Base-by-base conservation (phyloP, 2,113 vertebrate genomes). In the Guaruba guarouba region DNA sequence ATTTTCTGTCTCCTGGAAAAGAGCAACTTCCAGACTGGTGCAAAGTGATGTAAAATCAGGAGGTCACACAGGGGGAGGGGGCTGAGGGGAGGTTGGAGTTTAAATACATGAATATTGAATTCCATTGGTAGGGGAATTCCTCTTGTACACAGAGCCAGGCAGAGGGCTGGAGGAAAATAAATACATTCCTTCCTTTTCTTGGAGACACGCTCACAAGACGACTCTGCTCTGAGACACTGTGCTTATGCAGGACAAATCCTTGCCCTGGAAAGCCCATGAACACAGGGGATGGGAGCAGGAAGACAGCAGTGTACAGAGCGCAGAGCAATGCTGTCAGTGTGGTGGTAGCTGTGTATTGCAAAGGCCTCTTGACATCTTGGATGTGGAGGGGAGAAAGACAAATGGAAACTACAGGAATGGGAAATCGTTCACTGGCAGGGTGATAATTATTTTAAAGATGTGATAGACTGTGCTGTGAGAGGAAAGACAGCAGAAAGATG, bases 241-340 rank as follows among this genome's bases (percentile, higher is more conserved):
- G 6, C 44, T 46, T n/a, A 69, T 2, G 25, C 43, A 63, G 63
- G 70, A 37, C 14, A 28, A 75, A 80, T 46, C 27, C 39, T 73
- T n/a, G 15, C 19, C 39, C 29, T 29, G 35, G 29, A 35, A 41
- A 74, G 37, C 24, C 48, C 19, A 11, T 1, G 41, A 62, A 46
- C 5, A 7, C 49, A 64, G 49, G 31, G 33, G 35, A 49, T 0
- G 0, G 29, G 55, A 81, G 25, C 54, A 43, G 1, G 1, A 46
- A 67, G 51, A 44, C 24, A 29, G 11, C 0, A 1, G 49, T 6
- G 5, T n/a, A 8, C 7, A 46, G 71, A 78, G 33, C 0, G 0
- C 39, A 35, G 11, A 10, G 28, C 48, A 9, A 20, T 8, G 71
- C 52, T 54, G 17, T n/a, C 17, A 22, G 15, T 6, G 8, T 1